Evolutionary conservation across 2,113 vertebrate genomes (phyloP), one percentile per base, ranked within the genome.

Genomic region (Chascanopsetta lugubris): DNA sequence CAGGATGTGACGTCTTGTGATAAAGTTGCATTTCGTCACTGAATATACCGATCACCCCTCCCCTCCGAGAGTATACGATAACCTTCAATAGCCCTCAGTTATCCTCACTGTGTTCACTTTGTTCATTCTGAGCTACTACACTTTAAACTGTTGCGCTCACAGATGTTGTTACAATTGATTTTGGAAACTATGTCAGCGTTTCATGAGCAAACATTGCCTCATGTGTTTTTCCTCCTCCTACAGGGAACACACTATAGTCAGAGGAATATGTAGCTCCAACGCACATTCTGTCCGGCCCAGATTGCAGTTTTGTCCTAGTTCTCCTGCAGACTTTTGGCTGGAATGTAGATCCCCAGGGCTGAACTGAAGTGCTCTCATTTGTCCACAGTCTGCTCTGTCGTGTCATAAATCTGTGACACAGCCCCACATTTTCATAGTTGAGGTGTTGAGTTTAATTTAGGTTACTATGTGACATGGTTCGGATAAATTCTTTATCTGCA

Each of bases 261-360:
- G 59, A 51, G 45, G 53, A 56, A 69, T 61, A 13, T 17, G 24
- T 72, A 76, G 59, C 73, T 74, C 59, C 34, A 73, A 65, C 78
- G 48, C 59, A 49, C 62, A 49, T 26, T 18, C 3, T n/a, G n/a
- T 27, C 24, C 11, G 53, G 18, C 40, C 43, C 25, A 72, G 65
- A 77, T 77, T 66, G 24, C 34, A 72, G 72, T 69, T 72, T 32
- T 69, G 79, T 60, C 76, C 85, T 67, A 86, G 57, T 81, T 88
- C 79, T 73, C 34, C 40, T 61, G n/a, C 64, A 79, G 70, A 83
- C 60, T 61, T 77, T 81, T 77, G 70, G 54, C 77, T 68, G 57
- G 49, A 75, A 61, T 46, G 46, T 78, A 13, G 10, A 21, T 45
- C 66, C 78, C 65, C 0, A 15, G 68, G 64, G 73, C 71, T 18